Percentiles rank a stretch among this genome's conserved stretches.
phyloP scores from a whole-genome alignment of 2,888 invertebrate species.

The Idaea dimidiata region DNA sequence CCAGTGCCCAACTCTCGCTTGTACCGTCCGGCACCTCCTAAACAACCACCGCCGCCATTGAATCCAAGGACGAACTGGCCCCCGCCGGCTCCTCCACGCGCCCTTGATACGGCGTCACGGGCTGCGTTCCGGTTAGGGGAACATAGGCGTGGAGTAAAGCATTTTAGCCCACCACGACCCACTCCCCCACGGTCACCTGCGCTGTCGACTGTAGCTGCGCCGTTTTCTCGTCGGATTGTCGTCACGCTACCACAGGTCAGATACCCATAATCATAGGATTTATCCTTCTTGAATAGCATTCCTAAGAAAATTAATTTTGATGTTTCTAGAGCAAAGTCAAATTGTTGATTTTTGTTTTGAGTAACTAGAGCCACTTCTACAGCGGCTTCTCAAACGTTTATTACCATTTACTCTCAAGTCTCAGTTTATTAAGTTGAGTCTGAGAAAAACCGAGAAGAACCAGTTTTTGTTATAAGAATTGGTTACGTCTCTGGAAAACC shows the following conservation, averaged over 20 bases:
- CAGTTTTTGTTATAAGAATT: no score
- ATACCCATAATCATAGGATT: no score
- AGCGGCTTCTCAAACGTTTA: no score
- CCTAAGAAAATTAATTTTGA: no score
- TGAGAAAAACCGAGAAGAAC: no score
- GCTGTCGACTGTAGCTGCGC: constrained; percentile 14
- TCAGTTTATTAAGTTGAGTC: no score
- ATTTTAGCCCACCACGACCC: constrained; percentile 17
- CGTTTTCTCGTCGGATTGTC: constrained; percentile 30
- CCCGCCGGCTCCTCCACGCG: constrained; percentile 38
- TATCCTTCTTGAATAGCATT: no score
- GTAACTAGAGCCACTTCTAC: no score
- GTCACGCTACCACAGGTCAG: constrained; percentile 30
- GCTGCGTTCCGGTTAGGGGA: constrained; percentile 37
- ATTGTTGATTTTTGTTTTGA: no score
- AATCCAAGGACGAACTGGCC: constrained; percentile 39
- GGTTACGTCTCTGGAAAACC: no score
- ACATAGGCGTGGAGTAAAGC: constrained; percentile 24
- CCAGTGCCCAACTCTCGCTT: constrained; percentile 60
- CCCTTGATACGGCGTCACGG: constrained; percentile 39
- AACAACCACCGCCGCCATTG: constrained; percentile 35
- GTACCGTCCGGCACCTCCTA: constrained; percentile 54
- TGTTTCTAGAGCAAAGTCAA: no score
- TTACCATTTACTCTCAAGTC: no score
- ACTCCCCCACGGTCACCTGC: constrained; percentile 30